phyloP scores from a whole-genome alignment of 2,797 vertebrate species.

The Lophius americanus region DNA sequence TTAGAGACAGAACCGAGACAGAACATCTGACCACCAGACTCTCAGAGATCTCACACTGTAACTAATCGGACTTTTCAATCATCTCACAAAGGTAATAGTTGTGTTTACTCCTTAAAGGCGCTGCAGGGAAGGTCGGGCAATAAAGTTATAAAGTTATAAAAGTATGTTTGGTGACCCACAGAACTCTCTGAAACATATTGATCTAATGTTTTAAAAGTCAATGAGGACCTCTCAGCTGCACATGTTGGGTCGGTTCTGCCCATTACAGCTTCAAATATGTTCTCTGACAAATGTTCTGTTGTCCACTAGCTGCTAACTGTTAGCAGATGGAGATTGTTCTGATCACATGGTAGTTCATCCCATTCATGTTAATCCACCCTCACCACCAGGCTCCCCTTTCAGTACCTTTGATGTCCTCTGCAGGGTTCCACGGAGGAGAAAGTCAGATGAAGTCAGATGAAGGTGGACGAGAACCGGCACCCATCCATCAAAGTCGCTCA shows the following conservation, averaged over 20 bases:
- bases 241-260: neutral
- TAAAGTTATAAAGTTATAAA: too few relatives aligned
- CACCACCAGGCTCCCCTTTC: conserved; percentile 14
- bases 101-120: neutral
- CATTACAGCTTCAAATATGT: neutral
- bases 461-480: conserved; percentile 5
- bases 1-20: neutral
- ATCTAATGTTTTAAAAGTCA: neutral
- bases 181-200: neutral
- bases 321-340: conserved; percentile 26
- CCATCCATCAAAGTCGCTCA: conserved; percentile 27
- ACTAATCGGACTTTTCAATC: neutral
- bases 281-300: conserved; percentile 6
- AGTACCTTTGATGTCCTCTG: conserved; percentile 25
- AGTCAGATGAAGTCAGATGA: neutral
- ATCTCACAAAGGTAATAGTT: neutral
- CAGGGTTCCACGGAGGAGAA: neutral
- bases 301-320: conserved; percentile 21
- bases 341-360: conserved; percentile 10
- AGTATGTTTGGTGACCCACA: neutral
- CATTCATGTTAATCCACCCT: conserved; percentile 21
- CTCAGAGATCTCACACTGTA: too few relatives aligned
- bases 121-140: neutral
- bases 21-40: neutral
- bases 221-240: neutral